Conservation (phyloP, 2,888 invertebrate genomes). For the Aspidiotus rigidus region DNA sequence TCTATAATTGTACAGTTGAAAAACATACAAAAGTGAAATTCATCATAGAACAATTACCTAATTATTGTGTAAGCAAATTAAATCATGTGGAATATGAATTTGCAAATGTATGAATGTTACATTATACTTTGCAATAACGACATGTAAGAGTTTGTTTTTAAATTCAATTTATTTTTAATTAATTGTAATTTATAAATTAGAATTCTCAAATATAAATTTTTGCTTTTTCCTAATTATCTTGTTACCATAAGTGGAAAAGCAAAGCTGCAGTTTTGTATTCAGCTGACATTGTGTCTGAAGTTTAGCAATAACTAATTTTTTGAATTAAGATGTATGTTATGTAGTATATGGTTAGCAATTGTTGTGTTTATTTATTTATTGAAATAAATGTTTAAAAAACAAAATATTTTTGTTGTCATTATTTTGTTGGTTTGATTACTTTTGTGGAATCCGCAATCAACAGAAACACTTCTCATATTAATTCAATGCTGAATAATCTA, state of each 20-base stretch:
- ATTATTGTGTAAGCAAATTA: too few relatives aligned
- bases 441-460: too few relatives aligned
- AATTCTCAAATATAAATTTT: background rate
- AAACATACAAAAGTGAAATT: too few relatives aligned
- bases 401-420: too few relatives aligned
- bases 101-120: too few relatives aligned
- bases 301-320: slow-evolving; percentile 28
- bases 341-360: slow-evolving; percentile 26
- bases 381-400: slow-evolving; percentile 27
- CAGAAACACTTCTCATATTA: too few relatives aligned
- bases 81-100: too few relatives aligned
- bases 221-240: slow-evolving; percentile 7
- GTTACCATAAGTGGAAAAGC: slow-evolving; percentile 26
- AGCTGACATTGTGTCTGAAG: slow-evolving; percentile 10
- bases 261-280: background rate
- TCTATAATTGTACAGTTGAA: too few relatives aligned
- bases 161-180: background rate
- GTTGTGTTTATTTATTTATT: slow-evolving; percentile 21
- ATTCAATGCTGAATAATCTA: too few relatives aligned
- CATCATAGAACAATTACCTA: too few relatives aligned
- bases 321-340: slow-evolving; percentile 25
- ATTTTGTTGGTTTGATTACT: too few relatives aligned
- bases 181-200: background rate
- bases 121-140: background rate
- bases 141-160: background rate